Percentiles rank a stretch among this genome's conserved stretches.
Evolutionary conservation across 2,113 vertebrate genomes (phyloP).

Genomic region (Garra rufa): DNA sequence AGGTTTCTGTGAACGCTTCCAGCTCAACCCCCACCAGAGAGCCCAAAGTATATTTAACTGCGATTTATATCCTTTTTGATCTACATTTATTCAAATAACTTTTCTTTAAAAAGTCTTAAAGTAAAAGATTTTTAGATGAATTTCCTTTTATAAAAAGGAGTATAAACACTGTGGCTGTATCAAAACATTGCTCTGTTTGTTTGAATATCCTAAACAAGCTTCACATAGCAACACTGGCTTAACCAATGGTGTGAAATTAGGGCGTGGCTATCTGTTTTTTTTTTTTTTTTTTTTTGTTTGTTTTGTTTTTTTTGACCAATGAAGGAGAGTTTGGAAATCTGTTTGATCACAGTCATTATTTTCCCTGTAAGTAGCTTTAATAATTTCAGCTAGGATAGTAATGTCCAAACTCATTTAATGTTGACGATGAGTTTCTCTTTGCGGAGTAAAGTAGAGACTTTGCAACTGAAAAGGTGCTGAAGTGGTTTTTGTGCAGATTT

Average conservation of each 20-base stretch:
- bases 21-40: not conserved
- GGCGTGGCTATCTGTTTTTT: not conserved
- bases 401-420: not conserved
- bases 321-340: not conserved
- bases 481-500: slow-evolving; percentile 1
- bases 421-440: not conserved
- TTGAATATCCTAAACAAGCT: not conserved
- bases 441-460: not conserved
- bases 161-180: not conserved
- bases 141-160: not conserved
- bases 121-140: not conserved
- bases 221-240: not conserved
- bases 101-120: not conserved
- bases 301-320: not conserved
- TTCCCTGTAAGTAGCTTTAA: not conserved
- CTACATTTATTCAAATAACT: not conserved
- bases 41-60: not conserved
- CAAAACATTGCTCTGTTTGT: not conserved
- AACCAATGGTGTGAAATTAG: not conserved
- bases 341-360: not conserved
- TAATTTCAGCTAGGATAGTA: not conserved
- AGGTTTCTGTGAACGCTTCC: not conserved
- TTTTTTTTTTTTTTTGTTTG: too few relatives aligned
- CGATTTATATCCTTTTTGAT: not conserved
- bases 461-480: not conserved